Conservation (phyloP, 2,797 vertebrate genomes). For the Mus spretus region DNA sequence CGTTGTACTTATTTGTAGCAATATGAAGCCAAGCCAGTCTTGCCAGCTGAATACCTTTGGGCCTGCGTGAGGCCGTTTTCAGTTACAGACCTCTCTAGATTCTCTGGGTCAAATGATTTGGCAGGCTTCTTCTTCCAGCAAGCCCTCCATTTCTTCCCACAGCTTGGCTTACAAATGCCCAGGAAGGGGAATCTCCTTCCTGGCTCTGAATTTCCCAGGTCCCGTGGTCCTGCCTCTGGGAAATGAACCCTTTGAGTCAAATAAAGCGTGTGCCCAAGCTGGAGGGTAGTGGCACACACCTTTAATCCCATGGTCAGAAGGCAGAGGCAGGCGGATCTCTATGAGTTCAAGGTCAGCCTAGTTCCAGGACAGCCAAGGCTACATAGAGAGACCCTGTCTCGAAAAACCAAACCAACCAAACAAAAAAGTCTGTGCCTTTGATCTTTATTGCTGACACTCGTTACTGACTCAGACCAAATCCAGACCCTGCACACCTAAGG, state of each 20-base stretch:
- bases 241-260: not conserved
- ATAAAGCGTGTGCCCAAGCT: not conserved
- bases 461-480: not conserved
- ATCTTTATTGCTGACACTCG: not conserved
- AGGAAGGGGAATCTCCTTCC: not conserved
- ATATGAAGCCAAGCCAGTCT: no score
- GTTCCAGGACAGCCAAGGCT: not conserved
- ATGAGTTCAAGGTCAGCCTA: not conserved
- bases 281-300: not conserved
- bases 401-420: not conserved
- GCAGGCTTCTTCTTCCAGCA: not conserved
- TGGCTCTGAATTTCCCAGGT: not conserved
- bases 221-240: not conserved
- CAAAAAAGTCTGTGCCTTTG: not conserved
- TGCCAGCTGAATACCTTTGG: not conserved
- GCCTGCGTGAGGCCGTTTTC: not conserved
- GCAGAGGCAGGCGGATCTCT: not conserved
- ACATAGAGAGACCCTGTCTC: not conserved
- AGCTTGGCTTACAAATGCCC: not conserved
- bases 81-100: not conserved
- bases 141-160: no score
- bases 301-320: not conserved
- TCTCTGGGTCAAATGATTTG: not conserved
- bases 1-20: no score
- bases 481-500: not conserved